These are phyloP conservation scores for Phymatocera aterrima DNA, from an alignment of 2,888 invertebrate species.

Conservation along the genomic window DNA sequence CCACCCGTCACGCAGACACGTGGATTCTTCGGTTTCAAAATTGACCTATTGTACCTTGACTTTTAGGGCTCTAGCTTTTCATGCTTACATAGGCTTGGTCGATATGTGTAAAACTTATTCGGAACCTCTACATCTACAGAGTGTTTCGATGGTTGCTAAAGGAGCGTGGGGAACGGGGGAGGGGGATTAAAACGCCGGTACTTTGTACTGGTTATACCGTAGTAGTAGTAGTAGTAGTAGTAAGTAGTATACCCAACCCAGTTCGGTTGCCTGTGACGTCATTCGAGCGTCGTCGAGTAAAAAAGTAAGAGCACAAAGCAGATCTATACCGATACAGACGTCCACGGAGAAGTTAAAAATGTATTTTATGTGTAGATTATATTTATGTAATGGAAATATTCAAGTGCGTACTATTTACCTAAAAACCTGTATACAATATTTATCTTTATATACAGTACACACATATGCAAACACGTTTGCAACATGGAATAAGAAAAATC, in stretches of 20 bases:
- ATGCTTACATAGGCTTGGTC: neutral
- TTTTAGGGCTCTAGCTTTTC: neutral
- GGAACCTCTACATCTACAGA: neutral
- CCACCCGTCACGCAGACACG: neutral
- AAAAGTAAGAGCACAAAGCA: conserved; percentile 28
- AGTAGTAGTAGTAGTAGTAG: neutral
- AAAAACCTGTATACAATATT: too few species aligned
- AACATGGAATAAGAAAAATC: neutral
- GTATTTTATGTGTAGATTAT: neutral
- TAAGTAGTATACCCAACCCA: conserved; percentile 38
- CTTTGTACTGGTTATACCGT: conserved; percentile 8
- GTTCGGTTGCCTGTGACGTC: conserved; percentile 29
- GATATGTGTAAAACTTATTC: neutral
- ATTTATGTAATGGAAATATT: neutral
- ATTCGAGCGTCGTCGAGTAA: conserved; percentile 7
- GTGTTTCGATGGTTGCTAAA: neutral
- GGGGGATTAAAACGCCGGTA: conserved; percentile 17
- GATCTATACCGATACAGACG: neutral
- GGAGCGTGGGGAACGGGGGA: neutral
- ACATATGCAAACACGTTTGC: too few species aligned
- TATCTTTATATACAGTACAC: too few species aligned
- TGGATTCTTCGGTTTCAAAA: neutral
- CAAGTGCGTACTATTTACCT: too few species aligned
- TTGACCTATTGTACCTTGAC: neutral
- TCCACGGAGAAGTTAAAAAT: neutral